Base-by-base conservation (phyloP, 1,140 invertebrate species). In the Psilanteris sp. region DNA sequence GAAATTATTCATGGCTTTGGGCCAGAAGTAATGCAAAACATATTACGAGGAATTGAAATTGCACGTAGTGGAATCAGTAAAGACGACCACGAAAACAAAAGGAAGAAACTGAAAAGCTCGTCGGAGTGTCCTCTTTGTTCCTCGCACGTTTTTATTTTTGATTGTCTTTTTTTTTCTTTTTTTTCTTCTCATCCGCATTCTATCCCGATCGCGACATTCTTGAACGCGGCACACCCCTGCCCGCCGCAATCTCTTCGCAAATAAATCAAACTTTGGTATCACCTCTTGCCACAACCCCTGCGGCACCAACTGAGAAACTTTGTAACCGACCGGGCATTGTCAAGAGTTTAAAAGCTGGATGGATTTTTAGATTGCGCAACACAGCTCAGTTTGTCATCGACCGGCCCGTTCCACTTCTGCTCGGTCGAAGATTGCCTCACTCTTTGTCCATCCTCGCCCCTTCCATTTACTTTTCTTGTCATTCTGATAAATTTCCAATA, bases 251-350 rank as follows among this genome's bases (percentile, higher is more conserved):
- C 84, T 87, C 71, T 82, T 81, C 82, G 83, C 83, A 88, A 88
- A 87, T 87, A 87, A 87, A 88, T 88, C 87, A 87, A 87, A 88
- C 87, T 87, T 87, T 86, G 83, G 80, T 87, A 87, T 86, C 80
- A 78, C 70, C 74, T 50, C 61, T 74, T 41, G 36, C 44, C 16
- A 44, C 73, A 70, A 52, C 44, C 57, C 52, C 77, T 61, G 34
- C 50, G 44, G 73, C 54, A 37, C 44, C 55, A 26, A 44, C 59
- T 80, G 52, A 79, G 20, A 85, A 85, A 85, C 82, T 86, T 84
- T 83, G 74, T 83, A 82, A 84, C 81, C 79, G 73, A 76, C 77
- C 78, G 34, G 74, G 75, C 79, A 88, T 87, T 88, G 84, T 88
- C 81, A 81, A 85, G 84, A 85, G 83, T 87, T 88, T 86, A 86